Base-by-base conservation (phyloP, 2,888 invertebrate species). In the Yponomeuta evonymella region DNA sequence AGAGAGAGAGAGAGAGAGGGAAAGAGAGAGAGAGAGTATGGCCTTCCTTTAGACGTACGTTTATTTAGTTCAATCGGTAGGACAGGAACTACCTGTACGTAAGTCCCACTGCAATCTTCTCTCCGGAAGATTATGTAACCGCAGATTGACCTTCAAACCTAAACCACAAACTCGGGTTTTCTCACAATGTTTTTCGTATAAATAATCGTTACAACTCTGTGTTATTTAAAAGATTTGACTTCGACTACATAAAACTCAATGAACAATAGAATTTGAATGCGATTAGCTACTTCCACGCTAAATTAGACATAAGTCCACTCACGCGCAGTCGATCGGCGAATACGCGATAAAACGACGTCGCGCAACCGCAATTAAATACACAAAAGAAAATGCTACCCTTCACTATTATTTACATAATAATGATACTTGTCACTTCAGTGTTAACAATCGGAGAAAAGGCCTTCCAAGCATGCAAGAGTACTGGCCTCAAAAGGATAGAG, bases 401-500 rank as follows among this genome's bases (percentile, higher is more conserved):
- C 12, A 43, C 67, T 2, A n/a, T 36, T 33, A 36, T 36, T n/a
- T 36, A 36, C 36, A n/a, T 48, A 15, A 12, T 67, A n/a, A 48
- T 68, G 2, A 62, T 70, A 23, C 2, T n/a, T 30, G 15, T 69
- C 3, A 33, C 33, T 63, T 73, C 75, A 63, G 77, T 74, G 6
- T 71, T 75, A 69, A 63, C 76, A 0, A 77, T 83, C 0, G 90
- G 90, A 0, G 90, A 90, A 70, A 88, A 82, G 73, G 86, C 90
- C 0, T 85, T 86, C 15, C 72, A 79, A 73, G 89, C 89, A 1
- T 93, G 93, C 76, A 87, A 79, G 74, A 76, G 74, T 1, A 87
- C 88, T 72, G 92, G 87, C 0, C 79, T 83, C 65, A 74, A 76
- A 0, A 92, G 92, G 92, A 74, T 90, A 8, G 93, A 93, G 74